phyloP scores from a whole-genome alignment of 2,888 invertebrate genomes.

The Epinotia brunnichana region DNA sequence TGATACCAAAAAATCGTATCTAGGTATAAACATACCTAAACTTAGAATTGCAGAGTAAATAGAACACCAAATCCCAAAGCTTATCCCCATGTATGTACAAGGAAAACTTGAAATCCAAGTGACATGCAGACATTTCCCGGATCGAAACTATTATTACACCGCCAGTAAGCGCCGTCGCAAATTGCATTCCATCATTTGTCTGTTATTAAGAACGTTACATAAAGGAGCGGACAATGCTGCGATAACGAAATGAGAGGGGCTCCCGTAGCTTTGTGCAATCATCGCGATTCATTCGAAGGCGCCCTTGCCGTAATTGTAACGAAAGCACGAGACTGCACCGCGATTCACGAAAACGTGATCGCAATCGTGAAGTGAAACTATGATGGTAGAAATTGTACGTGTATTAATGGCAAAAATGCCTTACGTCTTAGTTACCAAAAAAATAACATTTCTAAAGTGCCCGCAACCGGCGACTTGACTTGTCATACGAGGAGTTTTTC shows the following conservation, averaged over 20 bases:
- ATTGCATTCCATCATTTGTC: slow-evolving; percentile 60
- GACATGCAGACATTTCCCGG: background rate
- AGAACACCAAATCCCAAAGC: background rate
- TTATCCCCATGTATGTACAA: background rate
- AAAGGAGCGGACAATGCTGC: slow-evolving; percentile 69
- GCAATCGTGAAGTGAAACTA: slow-evolving; percentile 48
- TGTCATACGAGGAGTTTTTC: background rate
- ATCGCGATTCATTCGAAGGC: slow-evolving; percentile 71
- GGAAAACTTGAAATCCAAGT: slow-evolving; percentile 2
- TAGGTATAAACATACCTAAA: background rate
- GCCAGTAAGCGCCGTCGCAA: slow-evolving; percentile 32
- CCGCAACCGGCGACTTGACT: background rate
- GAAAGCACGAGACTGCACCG: slow-evolving; percentile 55
- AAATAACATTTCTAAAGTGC: background rate
- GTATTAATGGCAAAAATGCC: slow-evolving; percentile 4
- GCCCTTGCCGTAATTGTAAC: slow-evolving; percentile 65
- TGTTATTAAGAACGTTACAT: slow-evolving; percentile 69
- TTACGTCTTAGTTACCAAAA: background rate
- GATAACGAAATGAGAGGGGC: slow-evolving; percentile 77
- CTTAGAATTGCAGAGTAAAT: background rate
- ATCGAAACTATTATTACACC: slow-evolving; percentile 37
- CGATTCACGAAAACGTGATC: slow-evolving; percentile 58
- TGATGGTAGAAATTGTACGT: slow-evolving; percentile 18
- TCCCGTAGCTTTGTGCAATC: slow-evolving; percentile 80
- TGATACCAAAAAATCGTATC: too few relatives aligned